A percentile compares a stretch with the other conserved stretches of the same genome.
Evolutionary conservation across 2,797 vertebrate species (phyloP).

Genomic region (Buceros bicornis): DNA sequence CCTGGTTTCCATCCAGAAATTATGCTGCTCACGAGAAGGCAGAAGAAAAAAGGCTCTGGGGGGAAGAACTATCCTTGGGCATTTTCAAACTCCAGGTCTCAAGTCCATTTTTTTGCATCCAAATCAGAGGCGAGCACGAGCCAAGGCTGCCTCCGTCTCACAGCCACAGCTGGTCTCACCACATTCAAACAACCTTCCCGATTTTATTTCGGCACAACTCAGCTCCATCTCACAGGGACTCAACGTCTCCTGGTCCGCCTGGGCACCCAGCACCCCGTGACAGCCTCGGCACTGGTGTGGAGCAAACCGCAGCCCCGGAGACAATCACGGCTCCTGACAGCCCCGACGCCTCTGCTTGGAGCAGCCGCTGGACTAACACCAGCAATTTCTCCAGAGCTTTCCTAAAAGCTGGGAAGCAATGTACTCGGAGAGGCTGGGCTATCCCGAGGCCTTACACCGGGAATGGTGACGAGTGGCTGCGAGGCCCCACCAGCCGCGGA

Average conservation of each 20-base stretch:
- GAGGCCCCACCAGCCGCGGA: background rate
- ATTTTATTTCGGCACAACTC: background rate
- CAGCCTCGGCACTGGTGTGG: accelerated
- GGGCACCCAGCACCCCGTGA: background rate
- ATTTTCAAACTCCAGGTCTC: background rate
- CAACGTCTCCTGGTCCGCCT: background rate
- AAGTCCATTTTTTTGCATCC: background rate
- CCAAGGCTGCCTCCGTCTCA: accelerated
- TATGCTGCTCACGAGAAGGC: conserved; percentile 4
- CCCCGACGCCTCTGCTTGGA: background rate
- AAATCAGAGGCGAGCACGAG: background rate
- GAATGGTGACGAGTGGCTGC: accelerated
- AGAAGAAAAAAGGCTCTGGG: background rate
- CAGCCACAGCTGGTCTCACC: background rate
- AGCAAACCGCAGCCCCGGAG: background rate
- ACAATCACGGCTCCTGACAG: accelerated
- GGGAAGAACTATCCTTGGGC: background rate
- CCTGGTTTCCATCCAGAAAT: conserved; percentile 33
- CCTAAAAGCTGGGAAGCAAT: background rate
- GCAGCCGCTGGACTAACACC: background rate
- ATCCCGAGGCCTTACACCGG: background rate
- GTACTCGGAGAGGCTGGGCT: accelerated
- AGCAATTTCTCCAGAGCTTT: background rate
- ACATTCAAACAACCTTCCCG: background rate
- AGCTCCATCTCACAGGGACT: accelerated